Base-by-base conservation (phyloP, 1,140 invertebrate genomes). In the Drosophila parvula region DNA sequence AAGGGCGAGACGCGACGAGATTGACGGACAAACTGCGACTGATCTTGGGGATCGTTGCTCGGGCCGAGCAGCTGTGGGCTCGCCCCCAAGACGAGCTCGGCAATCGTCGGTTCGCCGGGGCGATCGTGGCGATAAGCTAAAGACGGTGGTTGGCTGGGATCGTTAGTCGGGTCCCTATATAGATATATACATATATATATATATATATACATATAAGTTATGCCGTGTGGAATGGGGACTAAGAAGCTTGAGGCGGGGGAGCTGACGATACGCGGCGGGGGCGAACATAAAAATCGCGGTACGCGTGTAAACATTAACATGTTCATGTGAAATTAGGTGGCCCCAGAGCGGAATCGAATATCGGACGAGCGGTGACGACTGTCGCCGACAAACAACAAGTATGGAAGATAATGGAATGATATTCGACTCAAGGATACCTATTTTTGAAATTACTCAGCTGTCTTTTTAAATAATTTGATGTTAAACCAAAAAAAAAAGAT, bases 251-350 rank as follows among this genome's bases (percentile, higher is more conserved):
- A 5, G 44, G 36, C 56, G 65, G 59, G 60, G 62, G 51, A 48
- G 64, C 53, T 58, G 65, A 65, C 57, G 60, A 53, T 68, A 56
- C 57, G 45, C 70, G 45, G 64, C 63, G 84, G 77, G 77, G 65
- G 78, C 73, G 75, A 43, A 88, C 85, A 88, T 88, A 84, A 88
- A 86, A 84, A 88, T 81, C 85, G 80, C 84, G 78, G 85, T 89
- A 84, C 84, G 84, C 84, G 84, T 89, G 84, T 89, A 89, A 89
- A 89, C 85, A 89, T 89, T 89, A 89, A 89, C 84, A 89, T 89
- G 81, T 81, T 84, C 84, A 84, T 89, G 84, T 89, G 84, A 89
- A 89, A 79, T 90, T 84, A 74, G 78, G 50, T 74, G 82, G 62
- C 78, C 68, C 81, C 63, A 47, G 60, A 77, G 59, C 48, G 36